Evolutionary conservation across 1,140 invertebrate genomes (phyloP).

Genomic region (Zaprionus lachaisei): DNA sequence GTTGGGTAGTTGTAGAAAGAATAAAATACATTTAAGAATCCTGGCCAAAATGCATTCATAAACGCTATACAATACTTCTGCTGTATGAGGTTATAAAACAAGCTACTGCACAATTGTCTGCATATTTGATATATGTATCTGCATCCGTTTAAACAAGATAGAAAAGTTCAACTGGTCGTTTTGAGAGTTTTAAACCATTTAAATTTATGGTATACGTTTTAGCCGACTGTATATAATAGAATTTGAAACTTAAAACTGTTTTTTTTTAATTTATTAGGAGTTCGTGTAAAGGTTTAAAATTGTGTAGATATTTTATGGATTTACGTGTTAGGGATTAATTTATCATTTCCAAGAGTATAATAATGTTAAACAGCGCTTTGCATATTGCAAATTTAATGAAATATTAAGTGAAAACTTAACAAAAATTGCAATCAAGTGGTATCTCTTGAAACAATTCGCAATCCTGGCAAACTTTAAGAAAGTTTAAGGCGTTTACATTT

Average conservation of each 20-base stretch:
- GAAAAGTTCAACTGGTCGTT: neutral
- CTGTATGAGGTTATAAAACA: neutral
- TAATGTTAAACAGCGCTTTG: neutral
- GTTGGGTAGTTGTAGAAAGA: neutral
- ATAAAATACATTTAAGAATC: neutral
- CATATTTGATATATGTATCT: neutral
- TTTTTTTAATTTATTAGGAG: no score
- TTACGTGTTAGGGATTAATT: no score
- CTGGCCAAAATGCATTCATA: neutral
- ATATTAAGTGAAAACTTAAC: neutral
- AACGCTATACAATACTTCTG: neutral
- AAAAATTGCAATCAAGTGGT: neutral
- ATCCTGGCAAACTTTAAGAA: neutral
- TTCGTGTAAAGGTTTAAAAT: no score
- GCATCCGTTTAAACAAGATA: neutral
- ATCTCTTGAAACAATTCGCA: neutral
- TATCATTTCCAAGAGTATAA: no score
- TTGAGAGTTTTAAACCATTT: neutral
- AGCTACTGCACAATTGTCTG: neutral
- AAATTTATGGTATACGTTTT: neutral
- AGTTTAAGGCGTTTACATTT: conserved; percentile 47
- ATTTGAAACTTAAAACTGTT: neutral
- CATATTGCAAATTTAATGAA: neutral
- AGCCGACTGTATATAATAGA: neutral
- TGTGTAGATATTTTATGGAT: no score